Percentiles rank a stretch among this genome's conserved stretches.
These are phyloP conservation scores for Nemotelus pantherinus DNA, from an alignment of 2,888 invertebrate species.

Conservation along the genomic window DNA sequence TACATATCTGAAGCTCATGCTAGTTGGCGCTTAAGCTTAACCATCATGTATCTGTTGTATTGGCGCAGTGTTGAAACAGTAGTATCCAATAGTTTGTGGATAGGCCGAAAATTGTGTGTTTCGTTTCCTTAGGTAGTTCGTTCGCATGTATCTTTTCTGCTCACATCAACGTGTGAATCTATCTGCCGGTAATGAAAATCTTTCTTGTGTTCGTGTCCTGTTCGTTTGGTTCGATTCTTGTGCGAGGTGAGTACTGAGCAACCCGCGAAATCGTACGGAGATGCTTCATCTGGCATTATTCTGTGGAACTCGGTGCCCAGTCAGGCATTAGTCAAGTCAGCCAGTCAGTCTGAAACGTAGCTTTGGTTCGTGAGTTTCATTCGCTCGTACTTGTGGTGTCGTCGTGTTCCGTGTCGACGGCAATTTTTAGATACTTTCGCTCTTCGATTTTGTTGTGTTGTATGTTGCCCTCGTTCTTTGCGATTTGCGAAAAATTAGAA, in stretches of 20 bases:
- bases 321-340: background rate
- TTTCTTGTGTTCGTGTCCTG: no score
- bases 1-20: no score
- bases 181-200: background rate
- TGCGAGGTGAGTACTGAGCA: conserved; percentile 1
- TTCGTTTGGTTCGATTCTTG: background rate
- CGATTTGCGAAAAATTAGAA: conserved; percentile 20
- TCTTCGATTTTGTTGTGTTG: background rate
- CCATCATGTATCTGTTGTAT: no score
- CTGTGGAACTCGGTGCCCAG: background rate
- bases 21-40: no score
- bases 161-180: background rate
- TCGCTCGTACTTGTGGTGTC: background rate
- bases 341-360: conserved; percentile 36
- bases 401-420: conserved; percentile 1
- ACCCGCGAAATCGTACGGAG: conserved; percentile 8
- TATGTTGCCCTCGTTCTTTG: background rate
- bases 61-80: no score
- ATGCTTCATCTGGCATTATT: conserved; percentile 24
- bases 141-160: background rate
- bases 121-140: background rate
- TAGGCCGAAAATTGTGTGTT: no score
- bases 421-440: conserved; percentile 12
- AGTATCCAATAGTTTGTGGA: no score
- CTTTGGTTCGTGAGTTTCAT: conserved; percentile 17